These are phyloP conservation scores for Phaonia tiefii DNA, from an alignment of 2,888 invertebrate species.

Conservation along the genomic window DNA sequence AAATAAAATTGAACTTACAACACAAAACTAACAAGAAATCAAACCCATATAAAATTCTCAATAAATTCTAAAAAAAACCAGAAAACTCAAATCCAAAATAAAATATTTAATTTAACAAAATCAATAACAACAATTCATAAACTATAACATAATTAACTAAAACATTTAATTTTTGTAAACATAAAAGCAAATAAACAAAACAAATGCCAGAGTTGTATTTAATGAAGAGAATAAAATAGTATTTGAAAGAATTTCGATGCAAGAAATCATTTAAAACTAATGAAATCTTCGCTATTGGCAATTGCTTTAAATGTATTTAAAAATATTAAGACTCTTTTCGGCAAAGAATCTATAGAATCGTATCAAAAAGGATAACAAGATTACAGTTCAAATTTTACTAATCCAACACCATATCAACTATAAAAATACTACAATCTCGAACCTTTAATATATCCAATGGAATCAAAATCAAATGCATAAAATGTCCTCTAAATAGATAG, in stretches of 20 bases:
- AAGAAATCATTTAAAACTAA: background rate
- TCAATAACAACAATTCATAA: background rate
- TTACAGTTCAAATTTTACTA: constrained; percentile 63
- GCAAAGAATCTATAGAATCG: no score
- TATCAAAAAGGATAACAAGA: constrained; percentile 21
- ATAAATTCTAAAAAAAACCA: constrained; percentile 41
- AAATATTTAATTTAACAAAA: no score
- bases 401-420: constrained; percentile 65
- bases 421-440: constrained; percentile 43
- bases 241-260: background rate
- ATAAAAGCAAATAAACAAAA: no score
- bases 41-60: no score
- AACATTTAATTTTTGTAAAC: background rate
- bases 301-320: constrained; percentile 27
- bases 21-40: constrained; percentile 51
- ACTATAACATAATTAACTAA: background rate
- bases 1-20: background rate
- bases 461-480: no score
- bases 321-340: no score
- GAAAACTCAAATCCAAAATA: constrained; percentile 46
- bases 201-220: background rate
- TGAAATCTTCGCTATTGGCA: constrained; percentile 32
- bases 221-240: background rate
- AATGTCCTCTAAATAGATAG: no score
- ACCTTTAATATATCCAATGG: no score